Conservation (phyloP, 2,888 invertebrate species). For the Diaprepes abbreviatus region DNA sequence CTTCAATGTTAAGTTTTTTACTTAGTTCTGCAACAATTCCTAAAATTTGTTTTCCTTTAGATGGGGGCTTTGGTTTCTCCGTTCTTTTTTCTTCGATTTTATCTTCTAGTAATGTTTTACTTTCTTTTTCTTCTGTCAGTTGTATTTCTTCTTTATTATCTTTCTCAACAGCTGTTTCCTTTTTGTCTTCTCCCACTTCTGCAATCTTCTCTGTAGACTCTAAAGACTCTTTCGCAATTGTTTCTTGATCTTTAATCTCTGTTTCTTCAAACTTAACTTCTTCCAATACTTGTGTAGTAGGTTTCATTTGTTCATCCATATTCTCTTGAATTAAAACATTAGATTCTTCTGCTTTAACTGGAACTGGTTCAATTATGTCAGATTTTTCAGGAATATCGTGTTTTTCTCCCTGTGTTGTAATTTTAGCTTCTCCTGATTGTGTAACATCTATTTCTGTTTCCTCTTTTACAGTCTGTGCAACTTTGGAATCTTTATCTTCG, state of each 20-base stretch:
- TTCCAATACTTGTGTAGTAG: background rate
- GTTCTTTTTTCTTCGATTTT: background rate
- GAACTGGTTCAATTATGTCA: no score
- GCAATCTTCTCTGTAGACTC: background rate
- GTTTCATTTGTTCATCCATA: no score
- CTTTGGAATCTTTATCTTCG: background rate
- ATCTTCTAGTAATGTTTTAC: background rate
- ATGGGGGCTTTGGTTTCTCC: background rate
- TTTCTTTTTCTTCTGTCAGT: background rate
- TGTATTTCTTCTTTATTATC: background rate
- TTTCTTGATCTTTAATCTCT: background rate
- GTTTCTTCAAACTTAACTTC: background rate
- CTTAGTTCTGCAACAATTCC: conserved; percentile 45
- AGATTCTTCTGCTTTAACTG: background rate
- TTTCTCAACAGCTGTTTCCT: background rate
- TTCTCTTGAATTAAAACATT: background rate
- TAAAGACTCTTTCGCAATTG: no score
- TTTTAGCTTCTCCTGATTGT: background rate
- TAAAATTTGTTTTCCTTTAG: conserved; percentile 36
- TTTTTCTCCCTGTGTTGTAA: no score
- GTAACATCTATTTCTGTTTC: background rate
- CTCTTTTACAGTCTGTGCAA: background rate
- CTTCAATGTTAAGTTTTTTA: conserved; percentile 46
- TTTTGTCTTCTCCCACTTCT: background rate
- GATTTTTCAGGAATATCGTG: background rate